Percentiles rank a stretch among this genome's conserved stretches.
phyloP scores from a whole-genome alignment of 1,140 invertebrate species.

The Lasioglossum albipes region DNA sequence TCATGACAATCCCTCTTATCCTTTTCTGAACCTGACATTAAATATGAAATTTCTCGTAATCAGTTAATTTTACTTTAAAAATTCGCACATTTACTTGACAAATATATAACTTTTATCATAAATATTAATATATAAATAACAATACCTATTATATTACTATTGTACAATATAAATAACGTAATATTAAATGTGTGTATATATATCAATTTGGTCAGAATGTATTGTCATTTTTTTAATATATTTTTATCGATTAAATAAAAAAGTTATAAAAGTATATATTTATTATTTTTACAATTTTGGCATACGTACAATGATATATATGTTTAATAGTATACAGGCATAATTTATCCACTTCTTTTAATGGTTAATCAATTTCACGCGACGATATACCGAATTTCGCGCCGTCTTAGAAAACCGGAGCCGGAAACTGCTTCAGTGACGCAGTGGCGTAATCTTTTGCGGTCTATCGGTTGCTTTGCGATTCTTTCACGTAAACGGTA shows the following conservation, averaged over 20 bases:
- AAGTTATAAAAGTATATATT: not conserved
- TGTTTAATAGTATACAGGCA: not conserved
- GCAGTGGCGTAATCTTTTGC: conserved; percentile 60
- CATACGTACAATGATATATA: not conserved
- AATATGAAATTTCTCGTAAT: not conserved
- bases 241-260: not conserved
- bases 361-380: not conserved
- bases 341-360: not conserved
- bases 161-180: no score
- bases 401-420: conserved; percentile 46
- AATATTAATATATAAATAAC: no score
- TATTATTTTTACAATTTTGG: not conserved
- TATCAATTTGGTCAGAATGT: not conserved
- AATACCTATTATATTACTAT: no score
- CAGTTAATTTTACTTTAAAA: no score
- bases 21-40: not conserved
- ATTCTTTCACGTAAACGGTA: conserved; percentile 57
- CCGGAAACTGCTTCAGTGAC: conserved; percentile 48
- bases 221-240: not conserved
- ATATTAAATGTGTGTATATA: not conserved
- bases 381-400: conserved; percentile 35
- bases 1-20: not conserved
- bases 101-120: no score
- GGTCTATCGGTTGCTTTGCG: conserved; percentile 52
- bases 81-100: no score